These are phyloP conservation scores for Alectura lathami DNA, from an alignment of 2,113 vertebrate genomes.

Conservation along the genomic window DNA sequence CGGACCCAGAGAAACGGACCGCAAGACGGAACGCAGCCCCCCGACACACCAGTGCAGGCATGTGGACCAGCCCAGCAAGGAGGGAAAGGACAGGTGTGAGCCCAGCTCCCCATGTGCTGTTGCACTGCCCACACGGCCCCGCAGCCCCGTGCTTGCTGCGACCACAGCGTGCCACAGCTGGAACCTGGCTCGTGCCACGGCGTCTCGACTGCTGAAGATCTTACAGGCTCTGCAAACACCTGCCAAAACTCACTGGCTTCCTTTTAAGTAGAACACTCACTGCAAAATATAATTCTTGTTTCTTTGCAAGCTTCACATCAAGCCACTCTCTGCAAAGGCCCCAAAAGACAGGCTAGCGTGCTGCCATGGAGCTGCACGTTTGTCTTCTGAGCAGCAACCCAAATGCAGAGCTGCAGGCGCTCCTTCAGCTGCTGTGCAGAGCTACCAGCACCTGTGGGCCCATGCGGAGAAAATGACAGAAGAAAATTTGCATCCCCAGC, in stretches of 20 bases:
- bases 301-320: not conserved
- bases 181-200: not conserved
- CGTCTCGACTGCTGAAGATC: not conserved
- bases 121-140: not conserved
- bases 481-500: not conserved
- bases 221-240: not conserved
- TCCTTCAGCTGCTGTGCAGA: not conserved
- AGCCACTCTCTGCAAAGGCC: not conserved
- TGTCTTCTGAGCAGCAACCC: not conserved
- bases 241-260: not conserved
- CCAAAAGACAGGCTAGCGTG: not conserved
- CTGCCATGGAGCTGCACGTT: fast-evolving
- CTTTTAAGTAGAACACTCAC: too few species aligned
- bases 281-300: too few species aligned
- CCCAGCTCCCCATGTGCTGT: fast-evolving
- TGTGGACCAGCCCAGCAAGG: too few species aligned
- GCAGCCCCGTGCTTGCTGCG: too few species aligned
- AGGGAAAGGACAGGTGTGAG: too few species aligned
- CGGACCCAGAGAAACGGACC: too few species aligned
- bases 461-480: not conserved
- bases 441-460: not conserved
- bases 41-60: too few species aligned
- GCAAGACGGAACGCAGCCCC: not conserved
- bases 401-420: not conserved
- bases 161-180: too few species aligned